A percentile compares a stretch with the other conserved stretches of the same genome.
Conservation (phyloP, 2,888 invertebrate genomes). For the Pinctada fucata region DNA sequence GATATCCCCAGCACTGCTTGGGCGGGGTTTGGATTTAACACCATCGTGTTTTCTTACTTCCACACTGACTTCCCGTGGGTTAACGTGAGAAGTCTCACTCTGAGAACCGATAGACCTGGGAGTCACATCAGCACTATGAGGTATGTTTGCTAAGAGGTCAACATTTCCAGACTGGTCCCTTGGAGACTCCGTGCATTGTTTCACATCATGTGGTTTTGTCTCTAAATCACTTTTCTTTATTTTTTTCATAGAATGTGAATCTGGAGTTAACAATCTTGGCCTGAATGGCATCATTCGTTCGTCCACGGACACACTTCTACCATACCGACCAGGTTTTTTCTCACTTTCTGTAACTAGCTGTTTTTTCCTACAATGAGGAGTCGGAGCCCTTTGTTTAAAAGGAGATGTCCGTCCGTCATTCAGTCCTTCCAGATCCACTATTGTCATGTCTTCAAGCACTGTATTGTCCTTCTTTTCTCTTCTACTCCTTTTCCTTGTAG, state of each 20-base stretch:
- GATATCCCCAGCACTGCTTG: conserved; percentile 51
- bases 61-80: conserved; percentile 55
- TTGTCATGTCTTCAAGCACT: not conserved
- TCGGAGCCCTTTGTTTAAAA: conserved; percentile 21
- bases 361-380: not conserved
- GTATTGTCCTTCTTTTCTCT: not conserved
- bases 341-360: conserved; percentile 9
- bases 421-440: conserved; percentile 25
- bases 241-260: not conserved
- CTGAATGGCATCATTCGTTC: conserved; percentile 12
- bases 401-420: conserved; percentile 23
- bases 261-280: not conserved
- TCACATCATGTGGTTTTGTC: not conserved
- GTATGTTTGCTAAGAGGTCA: conserved; percentile 19
- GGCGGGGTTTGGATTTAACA: conserved; percentile 40
- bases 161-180: not conserved
- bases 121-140: conserved; percentile 13
- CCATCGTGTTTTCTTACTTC: conserved; percentile 20
- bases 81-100: conserved; percentile 58
- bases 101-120: conserved; percentile 45
- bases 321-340: conserved; percentile 4
- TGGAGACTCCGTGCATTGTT: not conserved
- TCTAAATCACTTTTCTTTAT: conserved; percentile 23
- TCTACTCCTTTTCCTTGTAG: not conserved
- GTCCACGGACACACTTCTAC: conserved; percentile 25